Conservation (phyloP, 2,888 invertebrate genomes). For the Ectobius pallidus region DNA sequence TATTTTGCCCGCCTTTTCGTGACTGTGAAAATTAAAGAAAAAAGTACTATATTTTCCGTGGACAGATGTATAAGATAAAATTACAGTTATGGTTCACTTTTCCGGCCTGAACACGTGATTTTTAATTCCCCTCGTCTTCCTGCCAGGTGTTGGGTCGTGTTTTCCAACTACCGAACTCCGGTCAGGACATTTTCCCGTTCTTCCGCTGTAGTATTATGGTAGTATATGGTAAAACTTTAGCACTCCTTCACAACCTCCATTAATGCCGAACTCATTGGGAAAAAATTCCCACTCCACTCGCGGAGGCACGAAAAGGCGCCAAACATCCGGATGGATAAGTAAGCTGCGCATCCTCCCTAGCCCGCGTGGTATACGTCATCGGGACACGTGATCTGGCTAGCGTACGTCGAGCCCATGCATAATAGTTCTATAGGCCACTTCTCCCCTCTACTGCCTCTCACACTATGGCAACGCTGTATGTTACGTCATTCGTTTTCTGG, state of each 20-base stretch:
- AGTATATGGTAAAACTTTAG: too few species aligned
- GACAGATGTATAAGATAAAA: too few species aligned
- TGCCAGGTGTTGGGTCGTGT: background rate
- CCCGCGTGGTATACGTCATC: constrained; percentile 8
- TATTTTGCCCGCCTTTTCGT: too few species aligned
- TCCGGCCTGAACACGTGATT: background rate
- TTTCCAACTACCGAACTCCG: background rate
- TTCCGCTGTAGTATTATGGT: too few species aligned
- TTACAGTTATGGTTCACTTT: too few species aligned
- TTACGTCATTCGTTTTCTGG: constrained; percentile 26
- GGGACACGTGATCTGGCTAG: constrained; percentile 15
- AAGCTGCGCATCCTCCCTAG: background rate
- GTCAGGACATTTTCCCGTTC: too few species aligned
- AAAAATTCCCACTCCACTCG: background rate
- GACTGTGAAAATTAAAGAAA: too few species aligned
- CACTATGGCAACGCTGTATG: constrained; percentile 10
- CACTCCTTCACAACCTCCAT: background rate
- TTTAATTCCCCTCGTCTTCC: too few species aligned
- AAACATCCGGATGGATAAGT: background rate
- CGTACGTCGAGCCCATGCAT: constrained; percentile 12
- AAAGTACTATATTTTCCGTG: too few species aligned
- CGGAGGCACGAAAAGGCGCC: background rate
- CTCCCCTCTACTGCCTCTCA: background rate
- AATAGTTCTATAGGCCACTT: background rate
- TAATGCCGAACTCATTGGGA: background rate